Evolutionary conservation across 1,140 invertebrate species (phyloP).

Genomic region (Steinernema khuongi): DNA sequence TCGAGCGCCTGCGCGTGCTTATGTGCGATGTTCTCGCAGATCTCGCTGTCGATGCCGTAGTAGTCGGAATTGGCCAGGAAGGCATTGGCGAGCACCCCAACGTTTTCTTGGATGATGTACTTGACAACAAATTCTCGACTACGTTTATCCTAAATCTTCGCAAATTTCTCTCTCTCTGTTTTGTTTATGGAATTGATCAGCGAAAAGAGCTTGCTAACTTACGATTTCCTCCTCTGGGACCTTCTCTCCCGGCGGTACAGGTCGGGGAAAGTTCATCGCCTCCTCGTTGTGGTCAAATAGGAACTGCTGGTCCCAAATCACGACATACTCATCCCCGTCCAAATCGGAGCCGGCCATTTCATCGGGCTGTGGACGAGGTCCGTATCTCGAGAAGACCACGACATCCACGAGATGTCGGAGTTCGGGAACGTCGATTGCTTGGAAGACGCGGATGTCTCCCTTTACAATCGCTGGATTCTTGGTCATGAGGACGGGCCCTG

Average conservation of each 20-base stretch:
- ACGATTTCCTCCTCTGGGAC: neutral
- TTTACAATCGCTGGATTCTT: slow-evolving; percentile 59
- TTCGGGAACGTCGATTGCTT: slow-evolving; percentile 52
- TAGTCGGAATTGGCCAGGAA: slow-evolving; percentile 44
- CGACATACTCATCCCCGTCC: slow-evolving; percentile 58
- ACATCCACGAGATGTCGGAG: slow-evolving; percentile 58
- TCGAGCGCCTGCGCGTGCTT: slow-evolving; percentile 47
- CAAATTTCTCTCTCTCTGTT: neutral
- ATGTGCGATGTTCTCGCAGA: slow-evolving; percentile 45
- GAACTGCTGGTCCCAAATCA: slow-evolving; percentile 53
- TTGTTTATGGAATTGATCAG: neutral
- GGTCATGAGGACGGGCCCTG: slow-evolving; percentile 47
- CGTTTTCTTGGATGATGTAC: slow-evolving; percentile 46
- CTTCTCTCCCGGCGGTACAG: neutral
- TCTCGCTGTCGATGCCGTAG: slow-evolving; percentile 21
- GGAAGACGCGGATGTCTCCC: slow-evolving; percentile 58
- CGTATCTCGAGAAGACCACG: slow-evolving; percentile 58
- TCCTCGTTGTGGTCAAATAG: slow-evolving; percentile 42
- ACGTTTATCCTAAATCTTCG: slow-evolving; percentile 28
- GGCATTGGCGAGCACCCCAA: slow-evolving; percentile 43
- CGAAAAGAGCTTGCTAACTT: neutral
- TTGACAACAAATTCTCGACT: slow-evolving; percentile 43
- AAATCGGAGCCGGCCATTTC: slow-evolving; percentile 59
- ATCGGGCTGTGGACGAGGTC: slow-evolving; percentile 56
- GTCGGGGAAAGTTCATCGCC: slow-evolving; percentile 40